Evolutionary conservation across 2,888 invertebrate genomes (phyloP), one percentile per base, ranked within the genome.

Genomic region (Hypolimnas misippus): DNA sequence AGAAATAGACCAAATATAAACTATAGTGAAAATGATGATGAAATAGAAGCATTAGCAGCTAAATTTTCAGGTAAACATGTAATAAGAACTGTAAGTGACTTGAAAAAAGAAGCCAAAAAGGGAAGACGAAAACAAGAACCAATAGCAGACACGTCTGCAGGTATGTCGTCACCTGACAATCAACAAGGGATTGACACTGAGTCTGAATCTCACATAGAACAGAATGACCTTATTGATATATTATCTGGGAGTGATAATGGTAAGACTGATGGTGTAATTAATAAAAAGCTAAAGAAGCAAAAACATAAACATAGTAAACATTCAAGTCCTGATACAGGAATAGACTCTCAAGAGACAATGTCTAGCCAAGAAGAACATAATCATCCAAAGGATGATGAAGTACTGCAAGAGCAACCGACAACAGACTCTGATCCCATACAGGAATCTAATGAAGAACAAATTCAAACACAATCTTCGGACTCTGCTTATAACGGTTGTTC

Each of bases 11-110:
- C 87, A 61, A 92, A 91, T 74, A 84, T 92, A 59, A 92, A 92
- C 74, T 92, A 94, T 88, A 85, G 92, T 91, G 86, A 93, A 90
- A 87, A 93, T 87, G 89, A 93, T 89, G 82, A 93, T 84, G 83
- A 92, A 83, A 73, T 93, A 79, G 82, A 93, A 82, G 81, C 82
- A 65, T 63, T 93, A 77, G 82, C 93, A 80, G 70, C 92, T 79
- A 70, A 82, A 77, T 77, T 84, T 78, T 70, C 81, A 68, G 73
- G 63, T 68, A 88, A 85, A 80, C 78, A 80, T 70, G 75, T 68
- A 62, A 86, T 81, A 66, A 90, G 84, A 81, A 86, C 88, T 62
- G 85, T 89, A 19, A 79, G 81, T 82, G 90, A 92, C 62, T 75
- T 88, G 70, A 86, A 89, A 76, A 87, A 86, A 71, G 90, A 93